Evolutionary conservation across 2,888 invertebrate species (phyloP), one percentile per base, ranked within the genome.

Genomic region (Hypomecis punctinalis): DNA sequence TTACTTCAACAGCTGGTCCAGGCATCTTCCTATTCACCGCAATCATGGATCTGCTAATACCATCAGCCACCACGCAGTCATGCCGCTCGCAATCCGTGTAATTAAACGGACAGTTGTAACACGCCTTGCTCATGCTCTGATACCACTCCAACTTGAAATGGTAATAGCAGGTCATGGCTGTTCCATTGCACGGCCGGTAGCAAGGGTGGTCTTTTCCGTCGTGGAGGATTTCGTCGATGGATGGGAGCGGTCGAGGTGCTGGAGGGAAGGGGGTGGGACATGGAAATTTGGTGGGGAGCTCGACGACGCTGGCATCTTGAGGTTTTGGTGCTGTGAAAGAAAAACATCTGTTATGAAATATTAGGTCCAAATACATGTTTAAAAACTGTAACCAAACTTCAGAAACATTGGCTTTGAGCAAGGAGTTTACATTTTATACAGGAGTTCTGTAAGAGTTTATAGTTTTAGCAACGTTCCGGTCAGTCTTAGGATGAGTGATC

Each of bases 11-110:
- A 2, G 94, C 79, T 0, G 97, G 97, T 43, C 97, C 97, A 0
- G 97, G 97, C 90, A 97, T 93, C 87, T 95, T 94, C 67, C 97
- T 93, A 86, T 97, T 97, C 5, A 97, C 94, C 0, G 96, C 95
- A 0, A 95, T 93, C 77, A 71, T 64, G 4, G 69, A 7, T 35
- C 71, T 57, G 2, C 46, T 49, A 0, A 66, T 36, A 6, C 71
- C 71, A 45, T 69, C 64, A 0, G 54, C 71, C 1, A 61, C 60
- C 7, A 71, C 57, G 49, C 71, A 71, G 45, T 71, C 69, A 10
- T 66, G 64, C 7, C 63, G 61, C 0, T 6, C 40, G 36, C 71
- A 71, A 8, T 97, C 96, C 0, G 94, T 94, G 0, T 84, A 65
- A 77, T 95, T 96, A 56, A 84, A 88, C 0, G 97, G 97, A 76